Conservation (phyloP, 1,140 invertebrate genomes). For the Pseudomyrmex gracilis region DNA sequence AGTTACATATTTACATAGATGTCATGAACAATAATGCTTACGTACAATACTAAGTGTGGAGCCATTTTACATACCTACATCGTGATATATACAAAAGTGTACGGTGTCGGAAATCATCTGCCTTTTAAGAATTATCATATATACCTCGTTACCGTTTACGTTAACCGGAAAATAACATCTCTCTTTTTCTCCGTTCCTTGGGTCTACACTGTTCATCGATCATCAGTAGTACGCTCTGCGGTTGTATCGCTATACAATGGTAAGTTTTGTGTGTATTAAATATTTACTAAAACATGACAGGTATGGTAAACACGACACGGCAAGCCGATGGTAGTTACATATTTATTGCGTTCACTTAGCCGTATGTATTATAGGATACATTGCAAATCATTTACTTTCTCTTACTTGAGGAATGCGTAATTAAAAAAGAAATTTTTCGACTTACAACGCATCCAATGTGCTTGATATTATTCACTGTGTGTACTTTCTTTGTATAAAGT, state of each 20-base stretch:
- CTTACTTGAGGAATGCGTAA: neutral
- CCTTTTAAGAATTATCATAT: constrained; percentile 25
- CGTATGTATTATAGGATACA: constrained; percentile 10
- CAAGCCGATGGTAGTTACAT: constrained; percentile 10
- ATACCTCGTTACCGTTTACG: constrained; percentile 1
- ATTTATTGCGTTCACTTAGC: constrained; percentile 9
- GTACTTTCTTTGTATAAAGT: constrained; percentile 39
- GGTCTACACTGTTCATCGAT: constrained; percentile 38
- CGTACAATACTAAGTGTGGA: constrained; percentile 68
- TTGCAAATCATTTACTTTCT: constrained; percentile 5
- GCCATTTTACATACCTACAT: constrained; percentile 79
- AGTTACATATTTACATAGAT: constrained; percentile 85
- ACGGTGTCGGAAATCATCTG: constrained; percentile 52
- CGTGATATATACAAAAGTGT: constrained; percentile 81
- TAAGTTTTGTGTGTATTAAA: constrained; percentile 39
- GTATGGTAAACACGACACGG: constrained; percentile 19
- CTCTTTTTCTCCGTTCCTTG: neutral
- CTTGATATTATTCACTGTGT: constrained; percentile 11
- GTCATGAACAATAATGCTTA: constrained; percentile 82
- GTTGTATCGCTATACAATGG: constrained; percentile 20
- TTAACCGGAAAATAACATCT: constrained; percentile 52
- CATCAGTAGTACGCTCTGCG: constrained; percentile 5
- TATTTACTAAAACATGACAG: constrained; percentile 55
- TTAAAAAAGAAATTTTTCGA: neutral
- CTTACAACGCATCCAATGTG: neutral